A percentile compares a stretch with the other conserved stretches of the same genome.
Conservation (phyloP, 2,113 vertebrate genomes). For the Barbus barbus region DNA sequence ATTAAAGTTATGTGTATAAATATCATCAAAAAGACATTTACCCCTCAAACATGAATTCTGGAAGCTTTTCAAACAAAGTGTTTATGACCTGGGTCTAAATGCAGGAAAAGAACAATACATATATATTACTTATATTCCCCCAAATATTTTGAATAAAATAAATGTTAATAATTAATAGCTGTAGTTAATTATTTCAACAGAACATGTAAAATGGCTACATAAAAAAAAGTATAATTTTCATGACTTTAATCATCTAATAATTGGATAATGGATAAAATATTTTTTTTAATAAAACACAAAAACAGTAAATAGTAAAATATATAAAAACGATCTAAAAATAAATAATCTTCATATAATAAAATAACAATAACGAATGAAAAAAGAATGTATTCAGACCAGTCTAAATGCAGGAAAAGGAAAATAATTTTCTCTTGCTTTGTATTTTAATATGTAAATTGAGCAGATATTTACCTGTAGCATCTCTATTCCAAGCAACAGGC, state of each 20-base stretch:
- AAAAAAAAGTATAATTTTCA: background rate
- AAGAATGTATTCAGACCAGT: background rate
- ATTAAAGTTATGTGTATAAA: background rate
- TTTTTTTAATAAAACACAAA: background rate
- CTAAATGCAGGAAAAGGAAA: background rate
- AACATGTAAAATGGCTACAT: background rate
- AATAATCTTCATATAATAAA: background rate
- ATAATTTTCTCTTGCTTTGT: background rate
- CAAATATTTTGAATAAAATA: background rate
- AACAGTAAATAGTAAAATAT: background rate
- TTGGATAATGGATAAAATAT: background rate
- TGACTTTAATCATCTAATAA: background rate
- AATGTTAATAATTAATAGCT: background rate
- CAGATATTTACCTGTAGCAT: constrained; percentile 83
- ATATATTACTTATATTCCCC: background rate
- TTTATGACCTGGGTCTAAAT: constrained; percentile 83
- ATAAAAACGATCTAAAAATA: background rate
- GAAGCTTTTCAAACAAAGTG: constrained; percentile 90
- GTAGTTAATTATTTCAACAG: background rate
- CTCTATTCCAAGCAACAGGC: constrained; percentile 89
- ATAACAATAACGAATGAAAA: background rate
- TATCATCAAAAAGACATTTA: constrained; percentile 66
- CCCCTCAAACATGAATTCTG: constrained; percentile 91
- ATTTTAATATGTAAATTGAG: background rate
- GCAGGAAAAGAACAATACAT: constrained; percentile 26